Percentiles rank a stretch among this genome's conserved stretches.
These are phyloP conservation scores for Brachypodius melanocephalos DNA, from an alignment of 2,113 vertebrate species.

Conservation along the genomic window DNA sequence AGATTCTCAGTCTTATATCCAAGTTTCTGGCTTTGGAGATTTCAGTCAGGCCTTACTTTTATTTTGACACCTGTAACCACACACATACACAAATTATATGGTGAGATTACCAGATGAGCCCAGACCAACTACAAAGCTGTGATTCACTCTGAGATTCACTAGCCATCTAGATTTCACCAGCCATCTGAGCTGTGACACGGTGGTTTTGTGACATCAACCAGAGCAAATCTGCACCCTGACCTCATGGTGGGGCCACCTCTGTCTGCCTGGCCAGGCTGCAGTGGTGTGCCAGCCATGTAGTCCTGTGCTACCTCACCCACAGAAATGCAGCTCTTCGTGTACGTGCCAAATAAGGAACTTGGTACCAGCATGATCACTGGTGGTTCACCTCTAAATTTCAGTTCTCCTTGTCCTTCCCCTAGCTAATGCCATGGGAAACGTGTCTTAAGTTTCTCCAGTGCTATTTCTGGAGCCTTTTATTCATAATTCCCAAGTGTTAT, in stretches of 20 bases:
- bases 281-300: fast-evolving
- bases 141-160: not conserved
- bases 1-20: not conserved
- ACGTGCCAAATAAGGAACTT: not conserved
- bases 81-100: not conserved
- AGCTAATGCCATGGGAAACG: not conserved
- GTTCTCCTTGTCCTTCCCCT: not conserved
- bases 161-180: not conserved
- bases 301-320: not conserved
- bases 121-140: not conserved
- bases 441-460: not conserved
- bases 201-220: not conserved
- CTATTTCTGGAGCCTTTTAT: not conserved
- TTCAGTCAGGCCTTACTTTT: not conserved
- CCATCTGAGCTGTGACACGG: not conserved
- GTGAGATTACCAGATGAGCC: not conserved
- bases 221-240: not conserved
- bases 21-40: not conserved
- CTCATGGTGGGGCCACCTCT: not conserved
- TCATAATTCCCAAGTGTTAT: not conserved
- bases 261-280: not conserved
- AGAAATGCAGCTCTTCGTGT: not conserved
- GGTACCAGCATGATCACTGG: not conserved
- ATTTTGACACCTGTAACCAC: conserved; percentile 5
- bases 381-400: not conserved